Percentiles rank a stretch among this genome's conserved stretches.
phyloP scores from a whole-genome alignment of 2,113 vertebrate species.

The Lepus timidus region DNA sequence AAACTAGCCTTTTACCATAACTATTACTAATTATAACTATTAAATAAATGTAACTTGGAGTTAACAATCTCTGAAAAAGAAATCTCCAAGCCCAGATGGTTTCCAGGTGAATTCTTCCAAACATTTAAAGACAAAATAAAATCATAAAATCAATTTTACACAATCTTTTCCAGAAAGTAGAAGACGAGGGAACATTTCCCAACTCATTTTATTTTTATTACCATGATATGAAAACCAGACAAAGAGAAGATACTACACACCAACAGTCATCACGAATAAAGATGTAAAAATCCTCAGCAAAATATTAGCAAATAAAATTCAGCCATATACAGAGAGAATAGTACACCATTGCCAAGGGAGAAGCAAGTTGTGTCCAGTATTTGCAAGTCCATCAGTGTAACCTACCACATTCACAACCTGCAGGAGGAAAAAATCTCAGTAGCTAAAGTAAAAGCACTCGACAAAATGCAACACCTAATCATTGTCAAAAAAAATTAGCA shows the following conservation, averaged over 20 bases:
- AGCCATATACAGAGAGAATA: neutral
- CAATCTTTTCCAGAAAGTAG: constrained; percentile 51
- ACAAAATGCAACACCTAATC: constrained; percentile 7
- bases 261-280: neutral
- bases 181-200: neutral
- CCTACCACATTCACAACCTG: neutral
- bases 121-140: constrained; percentile 62
- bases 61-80: constrained; percentile 13
- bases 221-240: constrained; percentile 28
- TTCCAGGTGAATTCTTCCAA: constrained; percentile 42
- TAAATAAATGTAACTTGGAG: constrained; percentile 20
- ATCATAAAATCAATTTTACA: constrained; percentile 31
- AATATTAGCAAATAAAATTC: neutral
- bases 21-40: neutral
- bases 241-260: neutral
- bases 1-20: neutral
- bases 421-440: neutral
- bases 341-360: neutral
- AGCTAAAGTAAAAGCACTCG: constrained; percentile 2
- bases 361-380: neutral
- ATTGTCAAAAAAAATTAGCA: neutral
- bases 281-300: constrained; percentile 40
- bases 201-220: neutral
- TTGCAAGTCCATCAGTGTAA: constrained; percentile 8
- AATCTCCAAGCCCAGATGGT: constrained; percentile 32